Base-by-base conservation (phyloP, 2,888 invertebrate species). In the Cacoxenus indagator region DNA sequence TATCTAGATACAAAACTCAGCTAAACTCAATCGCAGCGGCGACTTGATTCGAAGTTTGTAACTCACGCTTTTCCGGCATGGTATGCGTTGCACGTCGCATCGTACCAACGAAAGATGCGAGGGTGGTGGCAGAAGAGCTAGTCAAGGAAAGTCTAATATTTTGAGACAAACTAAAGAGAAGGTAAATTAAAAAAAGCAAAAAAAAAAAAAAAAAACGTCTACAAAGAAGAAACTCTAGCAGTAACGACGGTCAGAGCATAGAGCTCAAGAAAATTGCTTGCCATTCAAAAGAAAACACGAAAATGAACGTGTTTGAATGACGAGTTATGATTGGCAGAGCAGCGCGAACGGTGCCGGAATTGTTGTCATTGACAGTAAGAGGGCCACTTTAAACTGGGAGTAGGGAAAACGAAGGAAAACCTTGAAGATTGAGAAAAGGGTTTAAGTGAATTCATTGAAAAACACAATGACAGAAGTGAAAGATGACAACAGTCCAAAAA, bases 1-100 rank as follows among this genome's bases (percentile, higher is more conserved):
- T 61, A 61, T 61, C 61, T 45, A 62, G 61, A 62, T 45, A 62
- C 61, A 43, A 43, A n/a, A 43, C 24, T 17, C 51, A 51, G 22
- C 51, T 51, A 19, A 51, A 51, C 51, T 51, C 22, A 51, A 22
- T 51, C 22, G 17, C 22, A 3, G 51, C 17, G 22, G 9, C 22
- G 37, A 37, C 51, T 22, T 19, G 51, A 51, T 17, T 51, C 19
- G 51, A 51, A 22, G 51, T 19, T 51, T 22, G 51, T 43, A 31
- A 59, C 59, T 62, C 61, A 45, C n/a, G 45, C 24, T 43, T 62
- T 62, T 45, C n/a, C 9, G 43, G 24, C 14, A 17, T 31, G 43
- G 61, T 45, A 62, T 62, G 61, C 61, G 17, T 2, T 11, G 61
- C 61, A 62, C 61, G 61, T 62, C 19, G 24, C 22, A 62, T 24